Evolutionary conservation across 1,140 invertebrate genomes (phyloP).

Genomic region (Drosophila insularis): DNA sequence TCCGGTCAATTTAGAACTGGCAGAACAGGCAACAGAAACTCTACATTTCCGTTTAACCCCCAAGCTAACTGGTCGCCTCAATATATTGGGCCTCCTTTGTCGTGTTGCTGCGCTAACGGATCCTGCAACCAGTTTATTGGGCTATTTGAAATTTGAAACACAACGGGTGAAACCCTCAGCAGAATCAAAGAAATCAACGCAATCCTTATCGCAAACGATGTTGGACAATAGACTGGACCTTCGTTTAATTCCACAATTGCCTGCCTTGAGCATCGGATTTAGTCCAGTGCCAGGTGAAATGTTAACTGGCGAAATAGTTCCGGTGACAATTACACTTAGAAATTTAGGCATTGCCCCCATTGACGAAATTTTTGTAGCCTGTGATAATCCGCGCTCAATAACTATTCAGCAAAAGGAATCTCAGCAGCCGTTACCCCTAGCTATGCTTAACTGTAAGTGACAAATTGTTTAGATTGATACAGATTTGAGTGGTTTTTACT

Average conservation of each 20-base stretch:
- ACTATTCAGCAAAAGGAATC: constrained; percentile 83
- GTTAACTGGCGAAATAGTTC: constrained; percentile 88
- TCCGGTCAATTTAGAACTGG: constrained; percentile 80
- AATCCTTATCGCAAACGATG: constrained; percentile 64
- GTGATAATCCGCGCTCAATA: constrained; percentile 84
- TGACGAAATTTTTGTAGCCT: constrained; percentile 85
- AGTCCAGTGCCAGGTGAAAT: constrained; percentile 86
- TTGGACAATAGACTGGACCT: constrained; percentile 86
- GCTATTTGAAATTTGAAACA: constrained; percentile 86
- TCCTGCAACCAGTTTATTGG: constrained; percentile 83
- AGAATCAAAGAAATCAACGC: constrained; percentile 81
- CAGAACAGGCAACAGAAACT: constrained; percentile 78
- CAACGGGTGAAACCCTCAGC: constrained; percentile 82
- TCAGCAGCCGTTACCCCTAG: constrained; percentile 66
- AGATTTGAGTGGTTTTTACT: neutral
- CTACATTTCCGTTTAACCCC: constrained; percentile 83
- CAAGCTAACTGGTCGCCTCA: constrained; percentile 82
- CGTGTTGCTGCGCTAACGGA: constrained; percentile 79
- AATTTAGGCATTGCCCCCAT: constrained; percentile 87
- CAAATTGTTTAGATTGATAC: neutral
- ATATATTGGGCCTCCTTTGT: constrained; percentile 82
- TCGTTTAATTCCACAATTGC: constrained; percentile 87
- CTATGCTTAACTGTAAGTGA: constrained; percentile 76
- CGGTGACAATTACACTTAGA: constrained; percentile 85
- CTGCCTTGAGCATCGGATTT: constrained; percentile 89